Conservation (phyloP, 2,797 vertebrate species). For the Hydrolagus colliei region DNA sequence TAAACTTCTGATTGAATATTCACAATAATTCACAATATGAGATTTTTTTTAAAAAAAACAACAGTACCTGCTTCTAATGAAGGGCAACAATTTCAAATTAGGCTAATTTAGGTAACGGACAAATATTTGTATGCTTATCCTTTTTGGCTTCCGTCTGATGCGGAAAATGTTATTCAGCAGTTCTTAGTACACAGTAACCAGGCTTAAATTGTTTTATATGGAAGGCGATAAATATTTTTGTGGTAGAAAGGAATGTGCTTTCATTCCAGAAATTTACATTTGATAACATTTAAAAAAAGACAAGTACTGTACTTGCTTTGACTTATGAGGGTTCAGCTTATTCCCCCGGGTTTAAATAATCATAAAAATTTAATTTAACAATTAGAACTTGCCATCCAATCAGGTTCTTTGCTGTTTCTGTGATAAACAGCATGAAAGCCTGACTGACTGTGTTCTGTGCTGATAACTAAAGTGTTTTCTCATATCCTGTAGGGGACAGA, state of each 20-base stretch:
- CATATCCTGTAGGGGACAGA: background rate
- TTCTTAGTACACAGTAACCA: constrained; percentile 27
- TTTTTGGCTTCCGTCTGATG: no score
- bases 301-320: no score
- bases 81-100: no score
- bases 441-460: background rate
- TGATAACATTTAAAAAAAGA: no score
- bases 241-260: background rate
- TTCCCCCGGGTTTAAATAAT: background rate
- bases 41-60: no score
- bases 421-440: background rate
- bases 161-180: no score
- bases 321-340: no score
- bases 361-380: background rate
- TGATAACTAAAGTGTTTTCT: background rate
- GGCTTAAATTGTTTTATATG: constrained; percentile 61
- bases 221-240: constrained; percentile 53
- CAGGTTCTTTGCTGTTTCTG: background rate
- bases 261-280: background rate
- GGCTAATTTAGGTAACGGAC: no score
- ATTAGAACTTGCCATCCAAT: background rate
- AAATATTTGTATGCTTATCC: no score
- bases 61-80: no score
- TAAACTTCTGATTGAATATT: no score
- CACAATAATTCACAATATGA: no score